These are phyloP conservation scores for Biston stratarius DNA, from an alignment of 2,888 invertebrate genomes.

Conservation along the genomic window DNA sequence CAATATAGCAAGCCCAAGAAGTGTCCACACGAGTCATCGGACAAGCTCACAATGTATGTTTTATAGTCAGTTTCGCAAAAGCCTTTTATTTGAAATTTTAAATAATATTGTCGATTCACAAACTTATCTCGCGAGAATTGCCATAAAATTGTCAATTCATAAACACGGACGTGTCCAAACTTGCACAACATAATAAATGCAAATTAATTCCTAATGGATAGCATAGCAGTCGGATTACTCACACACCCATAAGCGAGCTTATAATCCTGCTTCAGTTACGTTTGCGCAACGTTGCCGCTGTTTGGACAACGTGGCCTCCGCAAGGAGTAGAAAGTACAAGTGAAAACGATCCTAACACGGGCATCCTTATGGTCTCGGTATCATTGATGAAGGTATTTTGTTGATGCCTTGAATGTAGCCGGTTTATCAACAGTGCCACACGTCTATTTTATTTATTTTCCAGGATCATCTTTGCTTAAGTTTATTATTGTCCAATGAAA, in stretches of 20 bases:
- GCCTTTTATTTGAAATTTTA: background rate
- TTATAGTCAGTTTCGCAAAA: too few species aligned
- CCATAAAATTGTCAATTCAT: background rate
- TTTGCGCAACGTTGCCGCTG: constrained; percentile 55
- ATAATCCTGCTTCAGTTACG: constrained; percentile 46
- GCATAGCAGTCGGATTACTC: constrained; percentile 41
- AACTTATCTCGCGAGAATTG: background rate
- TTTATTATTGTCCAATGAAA: too few species aligned
- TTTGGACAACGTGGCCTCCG: constrained; percentile 44
- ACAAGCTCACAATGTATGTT: too few species aligned
- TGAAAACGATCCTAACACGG: constrained; percentile 27
- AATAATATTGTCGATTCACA: background rate
- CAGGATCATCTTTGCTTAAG: too few species aligned
- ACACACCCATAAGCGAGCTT: constrained; percentile 36
- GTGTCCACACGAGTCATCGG: too few species aligned
- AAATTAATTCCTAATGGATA: constrained; percentile 29
- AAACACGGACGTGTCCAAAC: constrained; percentile 24
- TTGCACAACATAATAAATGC: constrained; percentile 26
- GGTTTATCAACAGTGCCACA: too few species aligned
- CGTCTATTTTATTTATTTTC: too few species aligned
- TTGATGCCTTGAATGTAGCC: too few species aligned
- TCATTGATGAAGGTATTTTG: background rate
- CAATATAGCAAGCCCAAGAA: too few species aligned
- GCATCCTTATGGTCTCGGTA: background rate
- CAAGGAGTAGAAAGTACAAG: constrained; percentile 46